phyloP scores from a whole-genome alignment of 2,888 invertebrate species.

The Volucella inanis region DNA sequence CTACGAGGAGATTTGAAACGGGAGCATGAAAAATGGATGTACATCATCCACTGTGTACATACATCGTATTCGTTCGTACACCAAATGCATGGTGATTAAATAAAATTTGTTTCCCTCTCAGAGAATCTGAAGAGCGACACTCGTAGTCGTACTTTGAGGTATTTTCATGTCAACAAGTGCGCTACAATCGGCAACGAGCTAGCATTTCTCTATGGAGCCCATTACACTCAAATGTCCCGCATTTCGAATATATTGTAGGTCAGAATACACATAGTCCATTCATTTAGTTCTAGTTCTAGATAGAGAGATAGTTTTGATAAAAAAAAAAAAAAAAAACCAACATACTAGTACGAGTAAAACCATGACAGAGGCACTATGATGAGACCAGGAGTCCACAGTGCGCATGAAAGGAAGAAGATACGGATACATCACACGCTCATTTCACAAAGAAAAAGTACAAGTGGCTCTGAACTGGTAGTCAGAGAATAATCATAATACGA shows the following conservation, averaged over 20 bases:
- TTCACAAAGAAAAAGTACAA: constrained; percentile 7
- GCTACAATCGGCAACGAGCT: constrained; percentile 29
- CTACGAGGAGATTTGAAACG: constrained; percentile 3
- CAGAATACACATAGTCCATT: constrained; percentile 45
- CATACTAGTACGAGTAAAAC: not conserved
- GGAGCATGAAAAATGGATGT: constrained; percentile 48
- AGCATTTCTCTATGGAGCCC: constrained; percentile 21
- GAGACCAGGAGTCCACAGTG: constrained; percentile 58
- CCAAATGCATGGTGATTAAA: constrained; percentile 51
- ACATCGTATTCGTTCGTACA: too few species aligned
- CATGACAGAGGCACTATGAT: constrained; percentile 36
- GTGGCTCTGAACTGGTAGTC: too few species aligned
- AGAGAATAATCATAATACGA: too few species aligned
- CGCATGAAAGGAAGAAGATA: constrained; percentile 73
- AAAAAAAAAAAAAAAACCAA: not conserved
- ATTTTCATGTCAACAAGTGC: constrained; percentile 69
- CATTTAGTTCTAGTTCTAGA: too few species aligned
- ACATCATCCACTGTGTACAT: constrained; percentile 18
- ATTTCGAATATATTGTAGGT: constrained; percentile 57
- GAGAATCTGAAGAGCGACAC: constrained; percentile 36
- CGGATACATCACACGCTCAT: constrained; percentile 24
- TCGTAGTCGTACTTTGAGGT: constrained; percentile 5
- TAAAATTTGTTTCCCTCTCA: constrained; percentile 30
- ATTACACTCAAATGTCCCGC: constrained; percentile 45
- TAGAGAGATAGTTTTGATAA: not conserved